Percentiles rank a stretch among this genome's conserved stretches.
Conservation (phyloP, 2,797 vertebrate species). For the Esox lucius region DNA sequence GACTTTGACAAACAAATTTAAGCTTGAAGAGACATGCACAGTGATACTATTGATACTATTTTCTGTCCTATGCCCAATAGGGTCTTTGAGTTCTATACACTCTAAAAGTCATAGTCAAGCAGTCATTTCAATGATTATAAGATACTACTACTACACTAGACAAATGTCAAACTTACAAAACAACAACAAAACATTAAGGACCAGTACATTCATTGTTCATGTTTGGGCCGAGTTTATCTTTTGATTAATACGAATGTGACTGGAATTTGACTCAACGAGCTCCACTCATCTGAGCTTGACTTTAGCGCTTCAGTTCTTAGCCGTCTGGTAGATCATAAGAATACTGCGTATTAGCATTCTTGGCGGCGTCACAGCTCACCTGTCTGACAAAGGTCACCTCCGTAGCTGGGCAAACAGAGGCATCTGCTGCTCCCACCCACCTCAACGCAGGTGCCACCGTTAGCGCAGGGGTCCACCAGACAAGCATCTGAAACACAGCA, state of each 20-base stretch:
- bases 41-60: too few species aligned
- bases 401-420: constrained; percentile 89
- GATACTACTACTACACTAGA: not conserved
- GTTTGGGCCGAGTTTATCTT: not conserved
- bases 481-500: constrained; percentile 83
- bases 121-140: not conserved
- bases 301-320: not conserved
- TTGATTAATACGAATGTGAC: not conserved
- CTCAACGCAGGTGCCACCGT: constrained; percentile 91
- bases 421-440: constrained; percentile 68
- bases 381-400: constrained; percentile 82
- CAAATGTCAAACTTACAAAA: not conserved
- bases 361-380: constrained; percentile 71
- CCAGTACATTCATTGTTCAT: not conserved
- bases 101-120: not conserved
- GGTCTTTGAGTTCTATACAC: not conserved
- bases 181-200: not conserved
- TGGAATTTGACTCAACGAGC: not conserved
- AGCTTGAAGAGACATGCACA: not conserved
- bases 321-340: not conserved
- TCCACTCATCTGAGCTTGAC: not conserved
- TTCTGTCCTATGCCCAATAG: not conserved
- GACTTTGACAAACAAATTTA: not conserved
- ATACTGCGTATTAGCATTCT: not conserved
- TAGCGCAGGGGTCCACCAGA: constrained; percentile 83